These are phyloP conservation scores for Clostera curtula DNA, from an alignment of 2,888 invertebrate species.

Conservation along the genomic window DNA sequence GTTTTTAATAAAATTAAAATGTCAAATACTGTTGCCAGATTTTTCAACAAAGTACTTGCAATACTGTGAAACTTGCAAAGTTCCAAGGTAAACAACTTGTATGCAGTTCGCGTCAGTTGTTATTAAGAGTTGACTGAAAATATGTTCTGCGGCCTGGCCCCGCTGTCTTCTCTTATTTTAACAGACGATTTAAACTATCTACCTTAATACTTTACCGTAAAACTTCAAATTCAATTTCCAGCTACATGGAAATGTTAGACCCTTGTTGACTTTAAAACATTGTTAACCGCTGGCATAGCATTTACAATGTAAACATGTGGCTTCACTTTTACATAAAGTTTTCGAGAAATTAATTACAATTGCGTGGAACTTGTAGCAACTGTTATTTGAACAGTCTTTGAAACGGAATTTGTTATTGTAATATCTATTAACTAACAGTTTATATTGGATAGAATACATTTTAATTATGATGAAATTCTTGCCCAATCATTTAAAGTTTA, in stretches of 20 bases:
- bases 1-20: background rate
- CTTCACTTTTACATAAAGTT: constrained; percentile 27
- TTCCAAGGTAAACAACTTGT: constrained; percentile 22
- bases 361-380: constrained; percentile 10
- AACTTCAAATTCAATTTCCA: constrained; percentile 60
- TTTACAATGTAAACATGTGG: constrained; percentile 38
- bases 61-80: constrained; percentile 12
- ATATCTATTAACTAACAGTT: constrained; percentile 1
- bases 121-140: constrained; percentile 33
- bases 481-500: too few species aligned
- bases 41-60: constrained; percentile 14
- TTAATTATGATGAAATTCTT: too few species aligned
- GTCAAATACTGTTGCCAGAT: background rate
- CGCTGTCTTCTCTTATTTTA: constrained; percentile 19
- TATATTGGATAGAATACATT: too few species aligned
- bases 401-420: background rate
- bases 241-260: constrained; percentile 53
- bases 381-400: constrained; percentile 11
- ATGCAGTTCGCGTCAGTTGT: constrained; percentile 31
- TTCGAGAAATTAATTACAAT: constrained; percentile 22
- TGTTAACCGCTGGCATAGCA: constrained; percentile 27
- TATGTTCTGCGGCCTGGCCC: constrained; percentile 16
- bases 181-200: constrained; percentile 30
- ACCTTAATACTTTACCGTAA: constrained; percentile 38
- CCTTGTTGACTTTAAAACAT: constrained; percentile 45